Percentiles rank a stretch among this genome's conserved stretches.
phyloP scores from a whole-genome alignment of 2,888 invertebrate genomes.

The Tanytarsus gracilentus region DNA sequence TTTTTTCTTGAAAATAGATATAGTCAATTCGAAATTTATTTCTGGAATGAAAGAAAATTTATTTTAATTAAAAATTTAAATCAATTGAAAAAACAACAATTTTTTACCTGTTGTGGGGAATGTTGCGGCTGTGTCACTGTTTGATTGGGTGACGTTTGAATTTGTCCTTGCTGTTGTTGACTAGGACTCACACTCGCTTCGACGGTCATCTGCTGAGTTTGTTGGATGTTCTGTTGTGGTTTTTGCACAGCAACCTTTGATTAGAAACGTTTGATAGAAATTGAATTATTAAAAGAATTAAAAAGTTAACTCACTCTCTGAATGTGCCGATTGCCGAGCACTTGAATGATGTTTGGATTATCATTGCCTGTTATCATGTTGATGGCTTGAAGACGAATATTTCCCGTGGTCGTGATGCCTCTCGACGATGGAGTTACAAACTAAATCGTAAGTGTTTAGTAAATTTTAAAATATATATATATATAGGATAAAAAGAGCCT shows the following conservation, averaged over 20 bases:
- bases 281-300: too few species aligned
- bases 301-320: too few species aligned
- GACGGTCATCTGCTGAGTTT: not conserved
- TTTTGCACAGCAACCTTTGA: not conserved
- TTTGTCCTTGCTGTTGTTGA: not conserved
- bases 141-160: not conserved
- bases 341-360: not conserved
- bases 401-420: constrained; percentile 7
- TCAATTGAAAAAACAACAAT: too few species aligned
- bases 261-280: too few species aligned
- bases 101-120: constrained; percentile 22
- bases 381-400: constrained; percentile 13
- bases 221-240: not conserved
- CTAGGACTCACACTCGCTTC: constrained; percentile 3
- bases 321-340: not conserved
- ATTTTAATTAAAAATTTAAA: too few species aligned
- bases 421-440: constrained; percentile 17
- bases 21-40: too few species aligned
- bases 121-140: constrained; percentile 6
- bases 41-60: too few species aligned
- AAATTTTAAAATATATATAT: not conserved
- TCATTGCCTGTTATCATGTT: not conserved
- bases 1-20: too few species aligned
- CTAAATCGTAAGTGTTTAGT: not conserved
- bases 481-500: constrained; percentile 21